Conservation (phyloP, 2,888 invertebrate species). For the Clostera curtula region DNA sequence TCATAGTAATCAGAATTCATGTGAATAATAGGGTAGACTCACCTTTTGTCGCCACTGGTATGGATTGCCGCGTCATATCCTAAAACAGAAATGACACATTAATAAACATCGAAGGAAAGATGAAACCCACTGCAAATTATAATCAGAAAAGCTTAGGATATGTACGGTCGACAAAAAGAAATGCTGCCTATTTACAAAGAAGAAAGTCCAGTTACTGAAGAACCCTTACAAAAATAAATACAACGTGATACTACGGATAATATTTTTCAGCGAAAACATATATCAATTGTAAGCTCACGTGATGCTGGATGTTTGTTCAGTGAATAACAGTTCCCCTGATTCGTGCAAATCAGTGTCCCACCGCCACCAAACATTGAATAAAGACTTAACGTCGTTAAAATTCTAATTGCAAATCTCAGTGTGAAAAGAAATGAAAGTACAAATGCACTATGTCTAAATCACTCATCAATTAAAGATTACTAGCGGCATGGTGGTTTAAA, state of each 20-base stretch:
- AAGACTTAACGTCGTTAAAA: too few species aligned
- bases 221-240: conserved; percentile 5
- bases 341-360: conserved; percentile 13
- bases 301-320: not conserved
- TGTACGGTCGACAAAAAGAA: conserved; percentile 6
- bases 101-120: conserved; percentile 11
- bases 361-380: too few species aligned
- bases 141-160: conserved; percentile 21
- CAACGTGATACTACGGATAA: not conserved
- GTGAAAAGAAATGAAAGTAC: too few species aligned
- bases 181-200: conserved; percentile 19
- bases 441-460: too few species aligned
- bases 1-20: not conserved
- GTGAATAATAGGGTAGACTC: conserved; percentile 26
- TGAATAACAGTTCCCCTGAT: conserved; percentile 6
- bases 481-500: too few species aligned
- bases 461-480: too few species aligned
- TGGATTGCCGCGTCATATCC: conserved; percentile 74
- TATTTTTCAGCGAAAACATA: not conserved
- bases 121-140: conserved; percentile 19
- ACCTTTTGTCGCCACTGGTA: conserved; percentile 72
- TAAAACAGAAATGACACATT: conserved; percentile 53
- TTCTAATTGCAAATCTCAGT: too few species aligned
- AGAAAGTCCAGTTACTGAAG: conserved; percentile 10
- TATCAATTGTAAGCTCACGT: too few species aligned